These are phyloP conservation scores for Amblyraja radiata DNA, from an alignment of 2,797 vertebrate genomes.

Conservation along the genomic window DNA sequence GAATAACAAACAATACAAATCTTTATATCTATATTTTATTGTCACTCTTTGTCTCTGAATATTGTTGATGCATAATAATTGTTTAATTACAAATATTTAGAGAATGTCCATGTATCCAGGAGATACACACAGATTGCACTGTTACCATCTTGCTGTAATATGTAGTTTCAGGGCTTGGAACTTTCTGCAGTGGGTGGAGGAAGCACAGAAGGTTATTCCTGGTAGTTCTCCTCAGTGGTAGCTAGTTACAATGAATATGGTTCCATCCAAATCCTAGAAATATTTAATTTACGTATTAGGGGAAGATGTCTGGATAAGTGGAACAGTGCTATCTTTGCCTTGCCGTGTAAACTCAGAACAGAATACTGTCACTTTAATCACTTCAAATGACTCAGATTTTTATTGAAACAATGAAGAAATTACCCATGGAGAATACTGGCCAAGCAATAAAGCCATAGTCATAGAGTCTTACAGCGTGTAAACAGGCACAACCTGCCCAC, in stretches of 20 bases:
- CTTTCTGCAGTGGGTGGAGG: not conserved
- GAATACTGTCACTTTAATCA: not conserved
- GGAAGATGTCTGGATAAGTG: not conserved
- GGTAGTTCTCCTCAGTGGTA: too few species aligned
- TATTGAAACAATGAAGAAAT: not conserved
- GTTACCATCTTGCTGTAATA: not conserved
- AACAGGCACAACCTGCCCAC: too few species aligned
- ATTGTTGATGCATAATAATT: too few species aligned
- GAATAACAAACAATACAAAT: too few species aligned
- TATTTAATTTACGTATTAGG: not conserved
- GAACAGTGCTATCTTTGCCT: not conserved
- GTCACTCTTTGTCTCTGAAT: too few species aligned
- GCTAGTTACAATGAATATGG: too few species aligned
- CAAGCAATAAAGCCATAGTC: not conserved
- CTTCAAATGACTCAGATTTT: not conserved
- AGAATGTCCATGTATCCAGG: not conserved
- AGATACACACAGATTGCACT: not conserved
- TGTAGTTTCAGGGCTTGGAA: not conserved
- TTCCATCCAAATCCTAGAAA: not conserved
- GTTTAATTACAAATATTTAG: not conserved
- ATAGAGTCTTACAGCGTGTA: too few species aligned
- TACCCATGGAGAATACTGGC: not conserved
- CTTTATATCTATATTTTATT: too few species aligned
- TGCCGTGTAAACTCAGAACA: not conserved
- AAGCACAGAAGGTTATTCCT: too few species aligned